Conservation (phyloP, 2,888 invertebrate genomes). For the Sinohyriopsis cumingii region DNA sequence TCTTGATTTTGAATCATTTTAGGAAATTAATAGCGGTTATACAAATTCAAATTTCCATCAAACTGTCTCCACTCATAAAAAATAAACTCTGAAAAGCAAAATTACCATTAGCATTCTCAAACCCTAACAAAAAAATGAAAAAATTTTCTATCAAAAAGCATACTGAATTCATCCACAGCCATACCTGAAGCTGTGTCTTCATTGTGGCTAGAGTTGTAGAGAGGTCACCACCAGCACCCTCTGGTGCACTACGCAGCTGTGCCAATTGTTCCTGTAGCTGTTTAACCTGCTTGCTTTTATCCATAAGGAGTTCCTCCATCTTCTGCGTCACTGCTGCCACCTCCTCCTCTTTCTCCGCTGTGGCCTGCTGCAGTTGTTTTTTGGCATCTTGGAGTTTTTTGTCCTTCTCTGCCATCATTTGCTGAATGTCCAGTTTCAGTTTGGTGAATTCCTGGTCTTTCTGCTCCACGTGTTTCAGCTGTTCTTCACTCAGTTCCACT, state of each 20-base stretch:
- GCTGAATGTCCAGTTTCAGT: constrained; percentile 46
- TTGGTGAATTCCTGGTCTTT: constrained; percentile 47
- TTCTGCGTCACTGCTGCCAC: constrained; percentile 14
- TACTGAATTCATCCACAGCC: neutral
- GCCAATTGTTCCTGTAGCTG: constrained; percentile 32
- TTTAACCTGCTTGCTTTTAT: constrained; percentile 37
- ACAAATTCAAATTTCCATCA: too few species aligned
- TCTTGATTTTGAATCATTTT: too few species aligned
- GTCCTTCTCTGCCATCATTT: constrained; percentile 39
- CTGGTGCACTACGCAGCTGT: constrained; percentile 16
- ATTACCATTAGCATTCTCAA: too few species aligned
- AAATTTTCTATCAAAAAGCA: too few species aligned
- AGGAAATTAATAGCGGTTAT: too few species aligned
- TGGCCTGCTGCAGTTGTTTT: constrained; percentile 22
- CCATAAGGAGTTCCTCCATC: constrained; percentile 28
- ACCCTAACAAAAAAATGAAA: too few species aligned
- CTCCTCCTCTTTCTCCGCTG: constrained; percentile 24
- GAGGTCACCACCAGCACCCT: constrained; percentile 4
- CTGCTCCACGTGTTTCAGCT: constrained; percentile 39
- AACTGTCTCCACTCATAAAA: too few species aligned
- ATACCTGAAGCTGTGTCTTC: constrained; percentile 27
- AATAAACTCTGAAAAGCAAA: too few species aligned
- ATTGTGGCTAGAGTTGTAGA: constrained; percentile 6
- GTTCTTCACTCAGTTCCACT: constrained; percentile 43
- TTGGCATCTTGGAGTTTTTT: constrained; percentile 26